Evolutionary conservation across 2,888 invertebrate genomes (phyloP), one percentile per base, ranked within the genome.

Genomic region (Drosophila seclusa): DNA sequence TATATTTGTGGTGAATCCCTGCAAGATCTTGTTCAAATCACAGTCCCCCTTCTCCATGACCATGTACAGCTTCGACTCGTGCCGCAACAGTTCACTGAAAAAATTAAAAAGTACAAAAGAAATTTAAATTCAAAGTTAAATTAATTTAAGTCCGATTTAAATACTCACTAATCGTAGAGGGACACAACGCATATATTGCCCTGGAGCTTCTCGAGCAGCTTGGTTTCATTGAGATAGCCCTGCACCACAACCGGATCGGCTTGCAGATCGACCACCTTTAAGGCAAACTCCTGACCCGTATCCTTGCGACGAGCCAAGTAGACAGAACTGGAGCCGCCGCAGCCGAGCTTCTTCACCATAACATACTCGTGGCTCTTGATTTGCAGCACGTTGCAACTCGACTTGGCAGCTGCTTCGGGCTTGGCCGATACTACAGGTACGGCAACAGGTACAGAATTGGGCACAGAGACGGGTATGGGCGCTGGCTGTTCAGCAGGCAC

Each of bases 1-100:
- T 66, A 97, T 93, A 71, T 93, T 93, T 66, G 94, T 92, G 91
- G 92, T 92, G 79, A 95, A 94, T 58, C 94, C 94, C 84, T 95
- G 95, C 74, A 98, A 93, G 76, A 98, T 95, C 82, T 95, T 95
- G 52, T 96, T 96, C 74, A 99, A 94, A 94, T 99, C 99, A 11
- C 96, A 96, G 89, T 98, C 98, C 0, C 99, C 99, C 91, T 96
- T 96, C 94, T 99, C 99, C 96, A 99, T 95, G 29, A 99, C 96
- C 84, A 99, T 95, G 69, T 96, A 96, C 69, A 99, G 94, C 80
- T 95, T 94, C 68, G 95, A 95, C 73, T 95, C 94, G 29, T 93
- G 93, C 52, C 94, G 94, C 79, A 95, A 92, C 76, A 96, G 95
- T 92, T 98, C 97, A 93, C 98, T 98, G 92, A 11, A 21, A 31